Base-by-base conservation (phyloP, 1,140 invertebrate genomes). In the Hirudo medicinalis region DNA sequence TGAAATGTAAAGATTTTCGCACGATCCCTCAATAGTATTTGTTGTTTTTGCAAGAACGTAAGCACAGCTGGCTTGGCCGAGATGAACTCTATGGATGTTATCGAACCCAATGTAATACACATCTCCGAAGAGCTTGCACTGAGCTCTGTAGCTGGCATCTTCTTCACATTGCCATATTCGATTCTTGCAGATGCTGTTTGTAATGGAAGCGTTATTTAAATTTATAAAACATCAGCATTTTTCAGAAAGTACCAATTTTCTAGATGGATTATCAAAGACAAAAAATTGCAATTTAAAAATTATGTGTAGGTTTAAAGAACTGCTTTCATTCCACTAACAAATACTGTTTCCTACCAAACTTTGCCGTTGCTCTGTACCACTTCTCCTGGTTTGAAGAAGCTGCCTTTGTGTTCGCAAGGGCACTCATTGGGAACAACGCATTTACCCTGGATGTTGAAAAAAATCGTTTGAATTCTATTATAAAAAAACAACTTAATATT, bases 81-180 rank as follows among this genome's bases (percentile, higher is more conserved):
- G 22, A 32, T 63, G 57, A 11, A 63, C 57, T 63, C 57, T 63
- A 32, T 63, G 57, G 22, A 63, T 63, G 57, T 32, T 32, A 15
- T 63, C 57, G 19, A 63, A 63, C 8, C 22, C 57, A 32, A 63
- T 63, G 57, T 63, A 63, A 32, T 63, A 63, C 6, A 63, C 57
- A 20, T 63, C 57, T 63, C 57, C 57, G 57, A 63, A 63, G 22
- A 63, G 29, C 29, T 63, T 63, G 57, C 57, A 63, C 17, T 63
- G 57, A n/a, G 57, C 57, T 63, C 29, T 63, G 57, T 63, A 63
- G 11, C 22, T 63, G 29, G 4, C 57, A 63, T 32, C 29, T 63
- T 63, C 57, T 63, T 63, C 13, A n/a, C 57, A 63, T 63, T 63
- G 22, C 57, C 57, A 63, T 22, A 25, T 22, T 9, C 57, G 22